These are phyloP conservation scores for Ganaspis sp. DNA, from an alignment of 1,140 invertebrate species.

Conservation along the genomic window DNA sequence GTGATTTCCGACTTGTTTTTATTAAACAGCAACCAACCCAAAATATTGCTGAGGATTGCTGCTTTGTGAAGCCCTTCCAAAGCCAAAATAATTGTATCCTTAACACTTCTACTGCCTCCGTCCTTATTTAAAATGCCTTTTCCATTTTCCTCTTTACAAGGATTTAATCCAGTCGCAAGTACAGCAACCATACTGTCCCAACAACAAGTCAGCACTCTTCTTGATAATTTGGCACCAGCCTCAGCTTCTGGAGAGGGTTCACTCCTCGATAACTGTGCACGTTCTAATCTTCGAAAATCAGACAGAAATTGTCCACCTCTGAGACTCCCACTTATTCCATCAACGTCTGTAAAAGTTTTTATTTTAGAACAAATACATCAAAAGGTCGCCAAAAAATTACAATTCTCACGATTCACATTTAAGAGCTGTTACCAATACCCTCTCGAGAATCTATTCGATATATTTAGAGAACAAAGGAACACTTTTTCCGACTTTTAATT, in stretches of 20 bases:
- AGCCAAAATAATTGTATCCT: constrained; percentile 85
- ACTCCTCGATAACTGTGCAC: constrained; percentile 79
- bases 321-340: constrained; percentile 84
- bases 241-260: constrained; percentile 84
- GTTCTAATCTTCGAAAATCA: constrained; percentile 89
- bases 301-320: constrained; percentile 86
- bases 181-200: constrained; percentile 95
- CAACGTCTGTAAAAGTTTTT: constrained; percentile 83
- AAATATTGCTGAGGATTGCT: constrained; percentile 83
- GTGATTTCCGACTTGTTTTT: too few species aligned
- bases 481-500: too few species aligned
- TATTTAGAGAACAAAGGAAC: too few species aligned
- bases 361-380: background rate
- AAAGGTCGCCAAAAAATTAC: too few species aligned
- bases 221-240: constrained; percentile 81
- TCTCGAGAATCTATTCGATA: too few species aligned
- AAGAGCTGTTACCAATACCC: too few species aligned
- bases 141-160: constrained; percentile 70
- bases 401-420: too few species aligned
- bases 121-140: constrained; percentile 73
- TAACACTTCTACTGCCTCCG: constrained; percentile 78
- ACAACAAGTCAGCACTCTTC: constrained; percentile 89
- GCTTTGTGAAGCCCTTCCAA: constrained; percentile 93
- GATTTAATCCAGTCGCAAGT: constrained; percentile 84
- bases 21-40: constrained; percentile 72